These are phyloP conservation scores for Gymnocypris eckloni DNA, from an alignment of 2,797 vertebrate genomes.

Conservation along the genomic window DNA sequence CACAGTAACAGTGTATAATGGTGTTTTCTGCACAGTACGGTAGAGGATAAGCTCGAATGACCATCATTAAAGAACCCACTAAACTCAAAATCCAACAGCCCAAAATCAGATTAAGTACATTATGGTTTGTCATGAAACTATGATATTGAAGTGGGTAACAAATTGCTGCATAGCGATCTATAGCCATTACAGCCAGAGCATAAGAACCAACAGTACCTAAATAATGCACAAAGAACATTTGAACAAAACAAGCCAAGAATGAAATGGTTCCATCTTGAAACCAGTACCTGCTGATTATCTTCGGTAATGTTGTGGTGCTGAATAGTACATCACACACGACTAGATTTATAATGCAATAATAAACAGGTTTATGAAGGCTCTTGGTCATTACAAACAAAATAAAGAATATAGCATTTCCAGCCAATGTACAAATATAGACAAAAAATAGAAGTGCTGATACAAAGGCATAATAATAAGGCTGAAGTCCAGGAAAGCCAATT, in stretches of 20 bases:
- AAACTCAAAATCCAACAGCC: constrained; percentile 48
- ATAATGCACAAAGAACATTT: constrained; percentile 74
- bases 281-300: constrained; percentile 70
- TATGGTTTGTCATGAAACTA: constrained; percentile 46
- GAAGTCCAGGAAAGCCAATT: constrained; percentile 72
- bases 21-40: constrained; percentile 76
- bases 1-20: constrained; percentile 79
- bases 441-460: constrained; percentile 64
- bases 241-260: constrained; percentile 71
- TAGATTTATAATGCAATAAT: constrained; percentile 73
- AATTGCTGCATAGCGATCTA: constrained; percentile 52
- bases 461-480: constrained; percentile 56
- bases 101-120: constrained; percentile 34
- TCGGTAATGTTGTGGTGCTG: constrained; percentile 68
- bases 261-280: constrained; percentile 64
- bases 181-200: constrained; percentile 66
- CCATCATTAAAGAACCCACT: constrained; percentile 17
- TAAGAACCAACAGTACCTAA: constrained; percentile 72
- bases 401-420: constrained; percentile 69
- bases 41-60: constrained; percentile 67
- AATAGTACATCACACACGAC: constrained; percentile 71
- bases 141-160: constrained; percentile 53
- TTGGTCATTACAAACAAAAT: constrained; percentile 66
- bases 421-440: constrained; percentile 61
- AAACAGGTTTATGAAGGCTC: constrained; percentile 76